Evolutionary conservation across 1,140 invertebrate species (phyloP), one percentile per base, ranked within the genome.

Genomic region (Papilio helenus): DNA sequence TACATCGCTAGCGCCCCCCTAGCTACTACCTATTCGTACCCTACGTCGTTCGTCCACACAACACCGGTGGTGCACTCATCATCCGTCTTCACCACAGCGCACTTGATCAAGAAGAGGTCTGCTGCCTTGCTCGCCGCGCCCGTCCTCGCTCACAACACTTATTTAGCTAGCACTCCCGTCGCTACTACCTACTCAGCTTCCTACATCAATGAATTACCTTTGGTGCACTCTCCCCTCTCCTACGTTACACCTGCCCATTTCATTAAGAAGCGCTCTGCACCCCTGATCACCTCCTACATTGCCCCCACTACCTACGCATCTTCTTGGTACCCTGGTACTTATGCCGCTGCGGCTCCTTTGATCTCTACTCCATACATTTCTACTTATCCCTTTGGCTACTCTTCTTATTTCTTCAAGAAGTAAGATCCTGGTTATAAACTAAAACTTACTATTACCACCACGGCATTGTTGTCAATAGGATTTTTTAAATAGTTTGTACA

Each of bases 101-200:
- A 89, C 78, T 78, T 90, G 71, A 89, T 90, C 68, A 89, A 91
- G 85, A 91, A 91, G 84, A 85, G 88, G 78, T 89, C 89, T 58
- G 84, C 89, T 79, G 84, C 86, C 79, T 83, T 85, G 18, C 8
- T 82, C 29, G 23, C 83, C 76, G 82, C 89, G 74, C 84, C 86
- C 78, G 81, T 85, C 20, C 7, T 82, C 39, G 34, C 83, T 71
- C 82, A 79, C 42, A 42, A 68, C 72, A 65, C 80, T 3, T 74
- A 74, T 49, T 26, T 74, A 8, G 23, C 72, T 4, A 14, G 39
- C 14, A 14, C 39, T 23, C 72, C 72, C 14, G 23, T 49, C 2
- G 72, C 42, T 16, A 74, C 72, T 8, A 46, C 72, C 8, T 74
- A 74, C 42, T 46, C 72, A 23, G 23, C 42, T 46, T 74, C 42